Conservation (phyloP, 2,888 invertebrate genomes). For the Abrostola tripartita region DNA sequence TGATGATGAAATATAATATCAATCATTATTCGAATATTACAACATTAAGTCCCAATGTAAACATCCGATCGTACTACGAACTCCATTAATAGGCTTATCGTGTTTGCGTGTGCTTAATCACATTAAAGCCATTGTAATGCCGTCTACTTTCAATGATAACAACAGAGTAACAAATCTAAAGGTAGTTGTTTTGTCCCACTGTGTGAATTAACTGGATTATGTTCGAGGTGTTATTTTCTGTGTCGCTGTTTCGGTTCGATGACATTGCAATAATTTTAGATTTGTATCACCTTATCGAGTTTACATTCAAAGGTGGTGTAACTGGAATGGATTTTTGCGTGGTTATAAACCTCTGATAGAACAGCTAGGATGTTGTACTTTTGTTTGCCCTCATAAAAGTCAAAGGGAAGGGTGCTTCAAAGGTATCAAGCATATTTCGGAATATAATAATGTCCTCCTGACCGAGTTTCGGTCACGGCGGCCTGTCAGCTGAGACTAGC, state of each 20-base stretch:
- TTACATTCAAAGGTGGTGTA: too few species aligned
- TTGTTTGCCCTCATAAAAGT: too few species aligned
- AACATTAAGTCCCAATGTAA: slow-evolving; percentile 16
- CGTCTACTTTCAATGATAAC: slow-evolving; percentile 34
- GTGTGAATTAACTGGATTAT: slow-evolving; percentile 9
- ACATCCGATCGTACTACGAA: slow-evolving; percentile 30
- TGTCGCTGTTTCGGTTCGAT: neutral
- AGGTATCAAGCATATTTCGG: too few species aligned
- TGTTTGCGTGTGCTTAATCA: slow-evolving; percentile 57
- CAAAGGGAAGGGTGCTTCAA: too few species aligned
- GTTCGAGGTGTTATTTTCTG: neutral
- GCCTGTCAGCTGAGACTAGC: too few species aligned
- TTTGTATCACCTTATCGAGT: too few species aligned
- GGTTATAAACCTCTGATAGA: too few species aligned
- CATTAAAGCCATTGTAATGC: slow-evolving; percentile 64
- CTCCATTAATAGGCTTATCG: slow-evolving; percentile 53
- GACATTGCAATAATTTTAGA: too few species aligned
- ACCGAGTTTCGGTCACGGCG: too few species aligned
- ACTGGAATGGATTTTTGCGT: too few species aligned
- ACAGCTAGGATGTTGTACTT: too few species aligned
- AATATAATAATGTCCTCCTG: too few species aligned
- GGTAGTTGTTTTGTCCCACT: slow-evolving; percentile 10
- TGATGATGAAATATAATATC: neutral
- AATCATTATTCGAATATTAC: slow-evolving; percentile 2
- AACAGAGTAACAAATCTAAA: slow-evolving; percentile 3